Evolutionary conservation across 1,140 invertebrate species (phyloP).

Genomic region (Ceratina japonica): DNA sequence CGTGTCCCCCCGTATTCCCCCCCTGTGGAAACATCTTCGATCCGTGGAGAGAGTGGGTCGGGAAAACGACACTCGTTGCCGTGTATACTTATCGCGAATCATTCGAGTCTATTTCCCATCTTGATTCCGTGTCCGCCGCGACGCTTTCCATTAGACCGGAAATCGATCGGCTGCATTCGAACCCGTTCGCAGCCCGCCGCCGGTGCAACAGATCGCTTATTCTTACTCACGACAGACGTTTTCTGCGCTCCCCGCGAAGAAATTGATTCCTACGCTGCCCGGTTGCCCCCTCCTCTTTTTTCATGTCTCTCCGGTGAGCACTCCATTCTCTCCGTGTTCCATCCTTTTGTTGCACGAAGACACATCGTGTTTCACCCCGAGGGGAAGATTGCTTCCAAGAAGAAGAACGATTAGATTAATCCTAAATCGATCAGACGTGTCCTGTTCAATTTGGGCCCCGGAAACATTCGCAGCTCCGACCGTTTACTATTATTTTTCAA

Average conservation of each 20-base stretch:
- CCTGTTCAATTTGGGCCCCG: not conserved
- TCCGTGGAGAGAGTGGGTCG: not conserved
- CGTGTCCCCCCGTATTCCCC: no score
- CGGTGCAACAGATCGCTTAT: slow-evolving; percentile 37
- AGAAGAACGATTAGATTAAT: not conserved
- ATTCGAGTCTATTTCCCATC: slow-evolving; percentile 26
- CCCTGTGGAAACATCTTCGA: not conserved
- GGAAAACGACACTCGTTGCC: not conserved
- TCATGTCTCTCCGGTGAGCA: not conserved
- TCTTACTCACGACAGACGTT: slow-evolving; percentile 2
- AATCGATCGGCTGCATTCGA: slow-evolving; percentile 24
- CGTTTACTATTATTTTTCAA: no score
- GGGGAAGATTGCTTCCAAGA: not conserved
- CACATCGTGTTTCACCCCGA: not conserved
- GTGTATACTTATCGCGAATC: slow-evolving; percentile 21
- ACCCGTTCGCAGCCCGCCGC: not conserved
- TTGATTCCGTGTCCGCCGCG: not conserved
- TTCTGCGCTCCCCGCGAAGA: not conserved
- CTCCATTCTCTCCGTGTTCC: not conserved
- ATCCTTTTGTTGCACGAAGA: not conserved
- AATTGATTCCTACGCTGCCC: slow-evolving; percentile 2
- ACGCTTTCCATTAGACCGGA: slow-evolving; percentile 26
- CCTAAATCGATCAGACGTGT: not conserved
- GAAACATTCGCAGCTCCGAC: no score
- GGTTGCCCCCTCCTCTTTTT: not conserved